Conservation (phyloP, 2,113 vertebrate genomes). For the Raja brachyura region DNA sequence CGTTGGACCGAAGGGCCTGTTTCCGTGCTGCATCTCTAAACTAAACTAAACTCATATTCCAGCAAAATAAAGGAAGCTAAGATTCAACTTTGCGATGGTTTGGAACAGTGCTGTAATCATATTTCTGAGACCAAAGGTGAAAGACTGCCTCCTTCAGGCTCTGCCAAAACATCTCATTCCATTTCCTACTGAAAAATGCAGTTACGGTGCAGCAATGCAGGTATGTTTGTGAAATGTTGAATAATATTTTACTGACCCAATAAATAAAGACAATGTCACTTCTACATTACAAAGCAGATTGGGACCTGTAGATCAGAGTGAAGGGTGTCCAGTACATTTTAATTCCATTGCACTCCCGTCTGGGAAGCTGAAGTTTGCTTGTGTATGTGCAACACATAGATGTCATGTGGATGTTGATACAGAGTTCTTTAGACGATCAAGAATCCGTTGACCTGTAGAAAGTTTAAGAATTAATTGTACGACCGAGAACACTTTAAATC, state of each 20-base stretch:
- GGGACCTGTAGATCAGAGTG: neutral
- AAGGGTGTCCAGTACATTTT: neutral
- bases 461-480: neutral
- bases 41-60: too few species aligned
- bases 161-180: neutral
- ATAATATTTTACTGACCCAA: neutral
- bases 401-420: neutral
- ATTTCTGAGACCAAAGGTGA: neutral
- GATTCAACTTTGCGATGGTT: neutral
- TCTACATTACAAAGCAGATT: neutral
- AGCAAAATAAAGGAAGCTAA: too few species aligned
- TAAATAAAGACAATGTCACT: neutral
- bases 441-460: neutral
- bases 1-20: too few species aligned
- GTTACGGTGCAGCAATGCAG: too few species aligned
- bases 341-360: neutral
- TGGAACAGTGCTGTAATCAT: neutral
- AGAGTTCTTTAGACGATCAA: neutral
- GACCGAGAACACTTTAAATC: neutral
- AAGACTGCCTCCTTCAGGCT: neutral
- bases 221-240: neutral
- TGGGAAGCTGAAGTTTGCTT: neutral
- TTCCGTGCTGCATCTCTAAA: too few species aligned
- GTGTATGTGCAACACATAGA: neutral
- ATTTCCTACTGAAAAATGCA: neutral